Evolutionary conservation across 2,797 vertebrate genomes (phyloP).

Genomic region (Eulemur albifrons): DNA sequence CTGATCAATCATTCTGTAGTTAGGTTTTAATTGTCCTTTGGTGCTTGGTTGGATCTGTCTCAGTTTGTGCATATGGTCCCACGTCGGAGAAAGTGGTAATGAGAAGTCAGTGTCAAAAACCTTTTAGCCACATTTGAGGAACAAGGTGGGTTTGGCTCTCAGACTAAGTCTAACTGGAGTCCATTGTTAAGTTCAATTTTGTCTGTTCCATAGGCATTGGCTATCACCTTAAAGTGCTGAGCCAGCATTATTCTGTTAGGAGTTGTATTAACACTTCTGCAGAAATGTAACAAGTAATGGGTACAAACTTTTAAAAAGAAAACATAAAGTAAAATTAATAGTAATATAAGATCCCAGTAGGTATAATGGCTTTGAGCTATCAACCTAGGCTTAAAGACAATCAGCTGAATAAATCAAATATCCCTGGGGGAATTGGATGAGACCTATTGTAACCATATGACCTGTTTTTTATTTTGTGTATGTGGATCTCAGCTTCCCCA

Average conservation of each 20-base stretch:
- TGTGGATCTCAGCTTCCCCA: background rate
- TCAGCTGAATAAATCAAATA: background rate
- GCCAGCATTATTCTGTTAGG: background rate
- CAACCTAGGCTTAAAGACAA: background rate
- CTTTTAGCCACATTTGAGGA: background rate
- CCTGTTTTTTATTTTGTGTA: background rate
- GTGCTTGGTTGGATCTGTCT: background rate
- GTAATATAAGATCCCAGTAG: background rate
- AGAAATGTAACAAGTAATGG: background rate
- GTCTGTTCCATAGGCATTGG: background rate
- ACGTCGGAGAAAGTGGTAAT: background rate
- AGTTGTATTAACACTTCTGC: background rate
- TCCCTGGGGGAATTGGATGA: background rate
- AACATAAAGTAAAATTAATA: background rate
- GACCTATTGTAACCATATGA: background rate
- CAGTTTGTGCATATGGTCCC: background rate
- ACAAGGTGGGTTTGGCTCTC: background rate
- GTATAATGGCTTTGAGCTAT: background rate
- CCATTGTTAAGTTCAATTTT: background rate
- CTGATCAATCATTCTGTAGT: background rate
- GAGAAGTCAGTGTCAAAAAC: background rate
- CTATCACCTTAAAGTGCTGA: background rate
- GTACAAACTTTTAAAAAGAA: background rate
- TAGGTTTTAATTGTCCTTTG: background rate
- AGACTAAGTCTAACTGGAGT: background rate